These are phyloP conservation scores for Zoanthus gigantus DNA, from an alignment of 92 coral and sea anemone species.

Conservation along the genomic window DNA sequence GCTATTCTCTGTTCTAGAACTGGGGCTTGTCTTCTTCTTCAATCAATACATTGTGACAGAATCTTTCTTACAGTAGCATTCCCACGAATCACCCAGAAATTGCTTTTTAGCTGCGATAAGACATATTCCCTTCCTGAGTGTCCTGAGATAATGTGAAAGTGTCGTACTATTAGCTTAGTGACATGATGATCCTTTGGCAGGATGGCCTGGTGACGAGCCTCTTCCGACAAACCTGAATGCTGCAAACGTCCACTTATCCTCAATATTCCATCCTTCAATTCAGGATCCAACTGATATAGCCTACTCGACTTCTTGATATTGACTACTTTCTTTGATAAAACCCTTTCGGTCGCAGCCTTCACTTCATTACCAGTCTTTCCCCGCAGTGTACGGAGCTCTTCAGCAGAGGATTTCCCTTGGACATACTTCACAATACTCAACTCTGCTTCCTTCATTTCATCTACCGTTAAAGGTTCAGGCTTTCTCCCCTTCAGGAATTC, in stretches of 20 bases:
- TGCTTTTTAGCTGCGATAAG: slow-evolving; percentile 38
- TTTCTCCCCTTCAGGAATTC: too few relatives aligned
- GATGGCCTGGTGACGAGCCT: slow-evolving; percentile 57
- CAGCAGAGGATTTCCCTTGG: slow-evolving; percentile 22
- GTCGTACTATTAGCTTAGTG: background rate
- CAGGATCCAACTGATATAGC: slow-evolving; percentile 4
- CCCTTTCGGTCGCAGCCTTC: background rate
- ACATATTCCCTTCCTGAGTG: slow-evolving; percentile 67
- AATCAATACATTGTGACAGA: background rate
- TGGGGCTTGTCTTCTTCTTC: background rate
- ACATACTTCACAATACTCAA: slow-evolving; percentile 23
- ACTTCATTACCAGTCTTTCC: background rate
- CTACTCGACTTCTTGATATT: background rate
- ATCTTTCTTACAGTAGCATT: slow-evolving; percentile 25
- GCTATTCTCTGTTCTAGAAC: background rate
- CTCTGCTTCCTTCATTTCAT: slow-evolving; percentile 45
- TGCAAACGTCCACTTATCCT: slow-evolving; percentile 63
- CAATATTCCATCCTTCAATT: slow-evolving; percentile 28
- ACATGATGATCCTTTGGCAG: slow-evolving; percentile 20
- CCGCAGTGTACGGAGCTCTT: background rate
- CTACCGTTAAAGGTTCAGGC: background rate
- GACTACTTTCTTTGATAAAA: background rate
- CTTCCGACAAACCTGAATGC: slow-evolving; percentile 43
- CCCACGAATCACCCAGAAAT: slow-evolving; percentile 51
- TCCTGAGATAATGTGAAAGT: slow-evolving; percentile 53